A percentile compares a stretch with the other conserved stretches of the same genome.
Evolutionary conservation across 1,140 invertebrate genomes (phyloP).

Genomic region (Pseudomyrmex cubaensis): DNA sequence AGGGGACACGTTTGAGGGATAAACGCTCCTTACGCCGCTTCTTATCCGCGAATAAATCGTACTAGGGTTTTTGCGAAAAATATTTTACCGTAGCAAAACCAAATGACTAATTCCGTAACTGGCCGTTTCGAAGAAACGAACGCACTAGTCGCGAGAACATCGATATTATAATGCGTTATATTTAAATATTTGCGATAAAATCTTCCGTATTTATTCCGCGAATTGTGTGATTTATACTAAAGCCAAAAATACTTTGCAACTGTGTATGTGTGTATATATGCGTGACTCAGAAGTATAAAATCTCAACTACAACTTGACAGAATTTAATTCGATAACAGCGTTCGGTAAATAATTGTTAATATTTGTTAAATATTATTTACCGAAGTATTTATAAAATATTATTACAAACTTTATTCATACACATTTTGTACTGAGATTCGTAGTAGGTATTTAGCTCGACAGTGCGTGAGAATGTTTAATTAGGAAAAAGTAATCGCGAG

Average conservation of each 20-base stretch:
- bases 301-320: neutral
- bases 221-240: too few species aligned
- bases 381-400: too few species aligned
- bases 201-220: neutral
- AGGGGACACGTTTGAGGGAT: slow-evolving; percentile 70
- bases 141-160: neutral
- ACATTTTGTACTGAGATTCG: neutral
- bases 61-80: slow-evolving; percentile 43
- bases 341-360: neutral
- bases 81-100: slow-evolving; percentile 15
- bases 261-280: neutral
- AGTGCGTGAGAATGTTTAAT: neutral
- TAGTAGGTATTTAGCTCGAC: slow-evolving; percentile 15
- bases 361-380: neutral
- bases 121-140: neutral
- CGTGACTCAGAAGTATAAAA: neutral
- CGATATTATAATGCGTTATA: neutral
- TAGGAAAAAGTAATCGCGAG: neutral
- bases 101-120: neutral
- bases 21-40: slow-evolving; percentile 27
- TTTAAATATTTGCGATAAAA: slow-evolving; percentile 8
- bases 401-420: too few species aligned
- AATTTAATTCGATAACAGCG: too few species aligned
- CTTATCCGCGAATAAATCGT: slow-evolving; percentile 73
- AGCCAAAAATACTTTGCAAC: neutral